Evolutionary conservation across 2,888 invertebrate genomes (phyloP).

Genomic region (Dynastes grantii): DNA sequence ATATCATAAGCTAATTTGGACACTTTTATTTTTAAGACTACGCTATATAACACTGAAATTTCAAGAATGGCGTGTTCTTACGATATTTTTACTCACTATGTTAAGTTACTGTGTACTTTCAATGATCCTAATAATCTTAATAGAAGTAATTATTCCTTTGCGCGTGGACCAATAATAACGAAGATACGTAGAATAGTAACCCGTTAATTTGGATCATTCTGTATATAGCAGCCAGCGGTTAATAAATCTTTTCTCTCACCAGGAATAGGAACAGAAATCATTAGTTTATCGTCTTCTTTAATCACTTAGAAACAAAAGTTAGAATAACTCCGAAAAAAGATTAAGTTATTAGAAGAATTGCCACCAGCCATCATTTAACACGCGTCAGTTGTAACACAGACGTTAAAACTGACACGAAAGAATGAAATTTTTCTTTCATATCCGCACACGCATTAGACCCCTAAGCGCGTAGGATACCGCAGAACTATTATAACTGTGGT

Average conservation of each 20-base stretch:
- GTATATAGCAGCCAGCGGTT: neutral
- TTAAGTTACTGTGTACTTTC: too few species aligned
- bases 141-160: too few species aligned
- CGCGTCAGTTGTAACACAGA: constrained; percentile 25
- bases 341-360: constrained; percentile 30
- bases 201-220: too few species aligned
- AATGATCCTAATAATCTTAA: too few species aligned
- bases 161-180: too few species aligned
- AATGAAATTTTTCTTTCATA: constrained; percentile 26
- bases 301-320: constrained; percentile 24
- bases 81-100: too few species aligned
- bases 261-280: neutral
- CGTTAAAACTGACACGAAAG: constrained; percentile 25
- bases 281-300: neutral
- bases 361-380: constrained; percentile 11
- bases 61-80: too few species aligned
- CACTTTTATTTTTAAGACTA: too few species aligned
- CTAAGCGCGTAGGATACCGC: neutral
- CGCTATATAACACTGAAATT: too few species aligned
- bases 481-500: constrained; percentile 6
- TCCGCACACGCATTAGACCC: neutral
- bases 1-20: too few species aligned
- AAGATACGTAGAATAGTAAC: too few species aligned
- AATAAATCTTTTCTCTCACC: neutral
- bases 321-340: constrained; percentile 1